A percentile compares a stretch with the other conserved stretches of the same genome.
Conservation (phyloP, 2,797 vertebrate genomes). For the Tragopan temminckii region DNA sequence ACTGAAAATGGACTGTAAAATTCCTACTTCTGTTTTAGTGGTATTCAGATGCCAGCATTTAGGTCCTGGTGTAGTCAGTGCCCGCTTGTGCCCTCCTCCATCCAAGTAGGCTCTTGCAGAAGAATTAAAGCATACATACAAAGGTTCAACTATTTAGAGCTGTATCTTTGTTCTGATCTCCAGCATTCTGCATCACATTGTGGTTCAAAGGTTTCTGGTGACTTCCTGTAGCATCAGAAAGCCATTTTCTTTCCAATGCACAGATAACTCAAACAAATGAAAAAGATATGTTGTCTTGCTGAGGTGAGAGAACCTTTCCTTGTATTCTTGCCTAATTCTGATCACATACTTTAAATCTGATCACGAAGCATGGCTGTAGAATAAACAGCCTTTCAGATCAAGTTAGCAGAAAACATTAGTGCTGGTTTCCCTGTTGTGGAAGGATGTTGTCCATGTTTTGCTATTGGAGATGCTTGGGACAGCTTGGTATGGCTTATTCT, state of each 20-base stretch:
- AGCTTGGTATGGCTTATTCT: background rate
- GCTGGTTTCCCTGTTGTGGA: background rate
- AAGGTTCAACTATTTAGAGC: background rate
- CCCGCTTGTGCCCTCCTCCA: background rate
- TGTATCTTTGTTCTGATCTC: background rate
- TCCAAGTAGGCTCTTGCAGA: background rate
- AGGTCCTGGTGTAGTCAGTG: background rate
- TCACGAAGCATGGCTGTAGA: background rate
- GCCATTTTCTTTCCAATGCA: background rate
- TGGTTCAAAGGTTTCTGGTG: background rate
- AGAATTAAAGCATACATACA: background rate
- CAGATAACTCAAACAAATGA: background rate
- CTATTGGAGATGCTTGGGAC: background rate
- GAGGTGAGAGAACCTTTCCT: background rate
- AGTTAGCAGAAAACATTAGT: background rate
- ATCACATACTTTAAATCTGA: background rate
- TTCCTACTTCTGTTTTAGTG: background rate
- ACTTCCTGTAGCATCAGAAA: background rate
- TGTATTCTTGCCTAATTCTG: background rate
- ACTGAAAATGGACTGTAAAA: background rate
- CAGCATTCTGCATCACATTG: background rate
- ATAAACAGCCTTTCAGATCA: background rate
- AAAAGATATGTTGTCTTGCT: background rate
- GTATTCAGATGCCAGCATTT: background rate
- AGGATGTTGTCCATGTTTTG: rapidly evolving